Percentiles rank a stretch among this genome's conserved stretches.
These are phyloP conservation scores for Amia ocellicauda DNA, from an alignment of 2,113 vertebrate genomes.

Conservation along the genomic window DNA sequence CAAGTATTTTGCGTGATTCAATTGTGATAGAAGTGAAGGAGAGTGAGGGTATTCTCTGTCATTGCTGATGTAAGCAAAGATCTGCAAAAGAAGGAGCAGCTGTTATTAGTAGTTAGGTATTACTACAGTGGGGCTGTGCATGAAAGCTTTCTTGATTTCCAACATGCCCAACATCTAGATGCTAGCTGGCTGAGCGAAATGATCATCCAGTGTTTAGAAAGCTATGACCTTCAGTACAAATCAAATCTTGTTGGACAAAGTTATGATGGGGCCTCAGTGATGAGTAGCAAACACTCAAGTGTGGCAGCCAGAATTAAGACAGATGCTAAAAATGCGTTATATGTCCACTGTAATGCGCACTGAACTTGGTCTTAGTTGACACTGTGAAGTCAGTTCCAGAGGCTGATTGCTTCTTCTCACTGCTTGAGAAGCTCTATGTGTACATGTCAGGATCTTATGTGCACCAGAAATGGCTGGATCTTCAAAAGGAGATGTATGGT, in stretches of 20 bases:
- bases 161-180: constrained; percentile 18
- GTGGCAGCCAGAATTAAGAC: too few species aligned
- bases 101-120: constrained; percentile 12
- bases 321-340: too few species aligned
- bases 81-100: constrained; percentile 14
- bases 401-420: constrained; percentile 9
- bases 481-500: constrained; percentile 19
- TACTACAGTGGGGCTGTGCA: constrained; percentile 27
- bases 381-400: neutral
- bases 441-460: constrained; percentile 16
- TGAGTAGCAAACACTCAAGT: too few species aligned
- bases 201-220: constrained; percentile 16
- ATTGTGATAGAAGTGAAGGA: too few species aligned
- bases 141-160: constrained; percentile 16
- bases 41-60: neutral
- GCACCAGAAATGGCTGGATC: constrained; percentile 17
- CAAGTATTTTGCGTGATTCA: too few species aligned
- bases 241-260: too few species aligned
- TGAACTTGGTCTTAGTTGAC: too few species aligned
- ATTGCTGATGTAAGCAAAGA: constrained; percentile 24
- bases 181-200: too few species aligned
- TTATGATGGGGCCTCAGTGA: too few species aligned
- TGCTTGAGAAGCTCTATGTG: neutral
- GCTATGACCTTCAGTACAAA: too few species aligned
- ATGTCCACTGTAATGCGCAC: too few species aligned